These are phyloP conservation scores for Corythornis vintsioides DNA, from an alignment of 2,113 vertebrate genomes.

Conservation along the genomic window DNA sequence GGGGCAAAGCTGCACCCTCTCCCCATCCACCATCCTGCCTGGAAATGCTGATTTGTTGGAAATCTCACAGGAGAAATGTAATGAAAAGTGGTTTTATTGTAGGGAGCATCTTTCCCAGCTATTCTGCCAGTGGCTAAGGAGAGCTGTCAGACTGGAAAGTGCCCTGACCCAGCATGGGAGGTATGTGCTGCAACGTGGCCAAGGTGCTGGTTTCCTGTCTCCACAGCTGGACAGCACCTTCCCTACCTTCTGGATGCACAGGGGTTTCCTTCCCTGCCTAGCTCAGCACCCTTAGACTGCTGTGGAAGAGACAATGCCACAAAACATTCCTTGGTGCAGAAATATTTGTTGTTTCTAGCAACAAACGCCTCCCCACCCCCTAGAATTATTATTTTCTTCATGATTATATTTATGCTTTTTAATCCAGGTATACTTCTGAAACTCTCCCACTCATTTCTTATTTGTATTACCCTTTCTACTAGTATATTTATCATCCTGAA, in stretches of 20 bases:
- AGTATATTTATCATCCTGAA: background rate
- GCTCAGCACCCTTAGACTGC: background rate
- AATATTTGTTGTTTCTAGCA: background rate
- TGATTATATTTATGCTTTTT: background rate
- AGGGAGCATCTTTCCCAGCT: background rate
- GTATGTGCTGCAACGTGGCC: accelerated
- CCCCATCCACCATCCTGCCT: background rate
- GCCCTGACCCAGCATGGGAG: accelerated
- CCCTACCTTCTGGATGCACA: background rate
- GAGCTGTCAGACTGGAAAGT: background rate
- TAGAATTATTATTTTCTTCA: background rate
- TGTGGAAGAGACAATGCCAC: background rate
- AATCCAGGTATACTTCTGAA: background rate
- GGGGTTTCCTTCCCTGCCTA: background rate
- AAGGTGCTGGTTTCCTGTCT: background rate
- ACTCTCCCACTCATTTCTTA: background rate
- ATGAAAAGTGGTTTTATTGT: background rate
- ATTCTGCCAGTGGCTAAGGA: background rate
- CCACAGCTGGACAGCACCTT: accelerated
- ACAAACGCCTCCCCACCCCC: accelerated
- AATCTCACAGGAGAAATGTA: background rate
- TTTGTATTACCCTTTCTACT: background rate
- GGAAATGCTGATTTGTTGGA: background rate
- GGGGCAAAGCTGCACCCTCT: background rate
- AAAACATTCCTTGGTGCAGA: background rate